Conservation (phyloP, 37 sponge, comb jelly and placozoan genomes). For the Dysidea cf. avara region DNA sequence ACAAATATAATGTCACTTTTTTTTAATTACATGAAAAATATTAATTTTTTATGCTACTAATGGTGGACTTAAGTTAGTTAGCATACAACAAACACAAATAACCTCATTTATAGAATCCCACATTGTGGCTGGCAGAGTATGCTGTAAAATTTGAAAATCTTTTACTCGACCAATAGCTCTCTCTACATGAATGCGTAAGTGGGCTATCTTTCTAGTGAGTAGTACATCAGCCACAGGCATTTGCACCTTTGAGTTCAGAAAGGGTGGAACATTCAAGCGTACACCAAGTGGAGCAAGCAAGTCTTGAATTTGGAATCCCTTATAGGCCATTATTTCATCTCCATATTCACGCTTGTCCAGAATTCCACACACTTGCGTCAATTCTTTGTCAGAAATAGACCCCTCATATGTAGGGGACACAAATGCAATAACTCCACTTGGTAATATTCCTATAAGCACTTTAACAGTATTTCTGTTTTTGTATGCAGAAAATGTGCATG, state of each 20-base stretch:
- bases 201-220: conserved; percentile 6
- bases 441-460: conserved; percentile 17
- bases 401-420: conserved; percentile 2
- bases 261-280: conserved; percentile 16
- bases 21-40: no score
- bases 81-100: no score
- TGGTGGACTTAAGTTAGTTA: no score
- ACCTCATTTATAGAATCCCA: conserved; percentile 13
- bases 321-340: background rate
- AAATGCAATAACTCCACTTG: conserved; percentile 1
- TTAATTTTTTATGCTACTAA: no score
- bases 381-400: conserved; percentile 6
- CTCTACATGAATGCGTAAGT: conserved; percentile 14
- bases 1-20: no score
- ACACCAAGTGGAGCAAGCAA: conserved; percentile 8
- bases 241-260: conserved; percentile 6
- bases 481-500: background rate
- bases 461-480: conserved; percentile 8
- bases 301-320: conserved; percentile 11
- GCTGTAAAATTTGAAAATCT: background rate
- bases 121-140: conserved; percentile 2
- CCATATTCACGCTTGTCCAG: background rate
- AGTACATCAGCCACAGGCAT: conserved; percentile 4
- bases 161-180: conserved; percentile 7
- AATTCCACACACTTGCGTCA: conserved; percentile 5